Conservation (phyloP, 2,113 vertebrate species). For the Callospermophilus lateralis region DNA sequence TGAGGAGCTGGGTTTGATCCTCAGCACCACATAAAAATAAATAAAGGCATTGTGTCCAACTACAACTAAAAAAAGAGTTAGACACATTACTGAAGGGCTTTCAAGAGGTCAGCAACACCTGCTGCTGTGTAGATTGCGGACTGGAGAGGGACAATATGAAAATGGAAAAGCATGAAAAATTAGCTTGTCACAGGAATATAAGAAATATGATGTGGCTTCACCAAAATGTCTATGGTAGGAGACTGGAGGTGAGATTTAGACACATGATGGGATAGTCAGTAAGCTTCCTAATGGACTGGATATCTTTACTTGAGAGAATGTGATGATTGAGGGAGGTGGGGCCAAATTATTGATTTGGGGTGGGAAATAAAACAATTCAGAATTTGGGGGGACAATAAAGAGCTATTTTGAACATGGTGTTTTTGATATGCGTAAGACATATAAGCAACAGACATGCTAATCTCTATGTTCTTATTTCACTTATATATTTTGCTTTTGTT, state of each 20-base stretch:
- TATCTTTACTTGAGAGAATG: neutral
- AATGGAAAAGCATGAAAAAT: neutral
- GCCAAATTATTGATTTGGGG: neutral
- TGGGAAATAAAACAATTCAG: neutral
- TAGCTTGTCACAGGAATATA: neutral
- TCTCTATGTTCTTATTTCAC: neutral
- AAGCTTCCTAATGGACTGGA: neutral
- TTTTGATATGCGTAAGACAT: neutral
- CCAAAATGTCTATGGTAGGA: neutral
- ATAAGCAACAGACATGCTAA: neutral
- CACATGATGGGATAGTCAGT: neutral
- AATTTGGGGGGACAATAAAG: neutral
- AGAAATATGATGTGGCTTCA: neutral
- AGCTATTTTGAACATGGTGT: neutral
- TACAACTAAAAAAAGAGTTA: neutral
- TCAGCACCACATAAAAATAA: too few relatives aligned
- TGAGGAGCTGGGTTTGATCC: too few relatives aligned
- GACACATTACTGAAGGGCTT: neutral
- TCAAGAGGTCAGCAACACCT: neutral
- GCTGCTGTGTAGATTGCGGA: neutral
- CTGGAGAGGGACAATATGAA: neutral
- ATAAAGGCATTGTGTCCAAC: too few relatives aligned
- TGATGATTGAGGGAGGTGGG: neutral
- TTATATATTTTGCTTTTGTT: conserved; percentile 12
- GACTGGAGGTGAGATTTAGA: neutral